Percentiles rank a stretch among this genome's conserved stretches.
Evolutionary conservation across 2,113 vertebrate genomes (phyloP).

Genomic region (Rhinolophus sinicus): DNA sequence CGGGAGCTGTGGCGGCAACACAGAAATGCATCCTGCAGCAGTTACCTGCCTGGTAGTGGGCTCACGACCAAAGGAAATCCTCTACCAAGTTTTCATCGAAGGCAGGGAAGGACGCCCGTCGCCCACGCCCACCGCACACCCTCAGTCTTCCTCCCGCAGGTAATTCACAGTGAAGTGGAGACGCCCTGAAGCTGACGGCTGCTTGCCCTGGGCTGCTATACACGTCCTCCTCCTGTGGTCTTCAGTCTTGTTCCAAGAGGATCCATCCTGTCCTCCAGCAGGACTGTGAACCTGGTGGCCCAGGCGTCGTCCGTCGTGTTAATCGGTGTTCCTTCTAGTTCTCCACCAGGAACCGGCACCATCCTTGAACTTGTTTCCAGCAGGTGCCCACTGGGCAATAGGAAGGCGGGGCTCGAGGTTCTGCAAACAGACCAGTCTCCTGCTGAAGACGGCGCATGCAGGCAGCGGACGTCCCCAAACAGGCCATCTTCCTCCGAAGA

Average conservation of each 20-base stretch:
- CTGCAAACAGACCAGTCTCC: neutral
- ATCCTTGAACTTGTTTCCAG: neutral
- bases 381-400: neutral
- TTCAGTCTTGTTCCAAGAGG: rapidly evolving
- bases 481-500: neutral
- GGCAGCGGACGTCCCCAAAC: neutral
- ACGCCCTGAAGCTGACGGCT: rapidly evolving
- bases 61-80: too few species aligned
- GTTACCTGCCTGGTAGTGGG: rapidly evolving
- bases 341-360: rapidly evolving
- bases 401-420: neutral
- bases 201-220: neutral
- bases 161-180: neutral
- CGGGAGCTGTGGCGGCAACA: rapidly evolving
- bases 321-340: rapidly evolving
- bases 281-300: too few species aligned
- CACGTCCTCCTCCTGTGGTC: neutral
- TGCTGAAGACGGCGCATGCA: neutral
- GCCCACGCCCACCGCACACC: rapidly evolving
- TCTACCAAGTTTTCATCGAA: rapidly evolving
- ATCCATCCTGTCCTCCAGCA: too few species aligned
- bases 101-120: rapidly evolving
- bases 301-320: rapidly evolving
- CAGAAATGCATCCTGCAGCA: rapidly evolving
- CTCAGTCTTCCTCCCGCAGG: rapidly evolving